Evolutionary conservation across 1,140 invertebrate species (phyloP).

Genomic region (Linepithema humile): DNA sequence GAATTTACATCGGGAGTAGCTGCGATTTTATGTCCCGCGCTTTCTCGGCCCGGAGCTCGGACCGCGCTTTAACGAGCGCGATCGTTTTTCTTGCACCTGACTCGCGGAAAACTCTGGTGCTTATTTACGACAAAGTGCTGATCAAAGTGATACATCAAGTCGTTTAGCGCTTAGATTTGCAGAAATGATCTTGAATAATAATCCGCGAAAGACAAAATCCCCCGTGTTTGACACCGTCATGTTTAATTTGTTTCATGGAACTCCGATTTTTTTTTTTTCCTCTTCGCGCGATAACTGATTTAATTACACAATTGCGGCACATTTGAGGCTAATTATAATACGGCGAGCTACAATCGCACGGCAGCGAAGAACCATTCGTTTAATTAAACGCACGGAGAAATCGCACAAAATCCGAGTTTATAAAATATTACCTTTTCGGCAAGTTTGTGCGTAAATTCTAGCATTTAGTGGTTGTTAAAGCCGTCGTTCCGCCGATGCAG

Average conservation of each 20-base stretch:
- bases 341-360: not conserved
- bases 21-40: constrained; percentile 16
- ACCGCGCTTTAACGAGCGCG: constrained; percentile 11
- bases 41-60: not conserved
- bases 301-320: constrained; percentile 15
- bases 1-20: constrained; percentile 50
- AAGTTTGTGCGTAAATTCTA: constrained; percentile 51
- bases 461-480: constrained; percentile 59
- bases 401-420: constrained; percentile 33
- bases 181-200: constrained; percentile 4
- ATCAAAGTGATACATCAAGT: not conserved
- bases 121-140: not conserved
- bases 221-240: not conserved
- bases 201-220: not conserved
- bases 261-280: not conserved
- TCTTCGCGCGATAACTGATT: not conserved
- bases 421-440: constrained; percentile 47
- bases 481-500: constrained; percentile 36
- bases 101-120: not conserved
- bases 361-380: constrained; percentile 14
- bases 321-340: constrained; percentile 33
- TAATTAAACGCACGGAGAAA: constrained; percentile 27
- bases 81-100: constrained; percentile 36
- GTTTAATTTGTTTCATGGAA: not conserved
- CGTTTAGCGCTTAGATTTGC: not conserved